Percentiles rank a stretch among this genome's conserved stretches.
Evolutionary conservation across 92 coral and sea anemone species (phyloP).

Genomic region (Parazoanthus atlanticus): DNA sequence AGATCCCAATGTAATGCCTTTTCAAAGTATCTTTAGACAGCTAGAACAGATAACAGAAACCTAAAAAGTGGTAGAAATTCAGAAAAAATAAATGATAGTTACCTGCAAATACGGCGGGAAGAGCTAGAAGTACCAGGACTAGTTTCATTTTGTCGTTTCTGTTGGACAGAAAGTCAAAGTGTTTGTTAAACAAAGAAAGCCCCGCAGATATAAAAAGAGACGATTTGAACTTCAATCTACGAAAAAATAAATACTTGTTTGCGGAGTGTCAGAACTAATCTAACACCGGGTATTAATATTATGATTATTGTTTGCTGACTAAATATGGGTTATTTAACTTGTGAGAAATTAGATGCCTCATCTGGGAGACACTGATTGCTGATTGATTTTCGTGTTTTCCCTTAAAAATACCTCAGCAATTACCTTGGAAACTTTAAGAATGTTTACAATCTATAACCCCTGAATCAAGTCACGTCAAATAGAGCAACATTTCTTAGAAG

Average conservation of each 20-base stretch:
- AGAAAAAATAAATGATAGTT: background rate
- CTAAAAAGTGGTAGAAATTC: background rate
- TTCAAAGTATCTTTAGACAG: background rate
- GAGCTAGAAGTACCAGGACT: background rate
- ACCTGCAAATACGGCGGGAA: slow-evolving; percentile 10
- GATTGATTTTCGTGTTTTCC: background rate
- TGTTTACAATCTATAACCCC: background rate
- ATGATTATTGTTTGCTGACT: background rate
- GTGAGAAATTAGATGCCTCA: background rate
- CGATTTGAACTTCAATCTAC: slow-evolving; percentile 2
- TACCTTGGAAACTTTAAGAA: background rate
- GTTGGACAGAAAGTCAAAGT: background rate
- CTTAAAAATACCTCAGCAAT: background rate
- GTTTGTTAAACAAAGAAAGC: background rate
- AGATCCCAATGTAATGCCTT: background rate
- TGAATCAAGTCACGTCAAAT: background rate
- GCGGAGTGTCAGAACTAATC: background rate
- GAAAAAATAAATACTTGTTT: background rate
- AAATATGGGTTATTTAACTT: background rate
- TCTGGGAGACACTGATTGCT: background rate
- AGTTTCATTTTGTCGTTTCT: background rate
- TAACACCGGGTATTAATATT: background rate
- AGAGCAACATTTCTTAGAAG: background rate
- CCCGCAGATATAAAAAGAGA: background rate
- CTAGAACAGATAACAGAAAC: background rate